Evolutionary conservation across 92 coral and sea anemone species (phyloP), one percentile per base, ranked within the genome.

Genomic region (Siderastrea radians): DNA sequence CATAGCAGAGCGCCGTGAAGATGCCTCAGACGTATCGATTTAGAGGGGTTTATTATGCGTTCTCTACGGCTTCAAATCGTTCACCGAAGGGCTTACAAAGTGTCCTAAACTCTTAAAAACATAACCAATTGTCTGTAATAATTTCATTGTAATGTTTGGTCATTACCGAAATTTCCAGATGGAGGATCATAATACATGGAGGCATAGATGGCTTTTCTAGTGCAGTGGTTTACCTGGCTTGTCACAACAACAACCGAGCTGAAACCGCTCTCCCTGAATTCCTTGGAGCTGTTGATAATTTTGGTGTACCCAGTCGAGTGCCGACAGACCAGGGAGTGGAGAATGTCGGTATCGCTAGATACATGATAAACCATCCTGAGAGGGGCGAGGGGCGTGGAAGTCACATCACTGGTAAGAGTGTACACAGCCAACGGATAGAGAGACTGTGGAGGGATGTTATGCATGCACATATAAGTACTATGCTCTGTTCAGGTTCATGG

Each of bases 361-460:
- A 74, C 45, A 89, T 83, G 88, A 58, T 83, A 19, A 77, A 57
- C 77, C 89, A 89, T 45, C 93, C 80, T 58, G 90, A 68, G 44
- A 88, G 87, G 81, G 91, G 90, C 12, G 91, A 82, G 44, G 85
- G 81, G n/a, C 80, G 88, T 49, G 94, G 91, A 2, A 82, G 88
- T 79, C 80, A 59, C 71, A 87, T 91, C 43, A 80, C 93, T 3
- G 90, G 88, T 11, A 73, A 64, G 52, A 83, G 91, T 81, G 87
- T 86, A 44, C 90, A 85, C 19, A 90, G 86, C 61, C 93, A 86
- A 43, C 7, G 86, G 19, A 77, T 84, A 6, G 90, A 84, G 53
- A 68, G 93, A 61, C 63, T 84, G n/a, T 90, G 87, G 84, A 75
- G 82, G 51, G 91, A 90, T 81, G 91, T 78, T 70, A 86, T 75